phyloP scores from a whole-genome alignment of 2,113 vertebrate genomes.

The Gadus chalcogrammus region DNA sequence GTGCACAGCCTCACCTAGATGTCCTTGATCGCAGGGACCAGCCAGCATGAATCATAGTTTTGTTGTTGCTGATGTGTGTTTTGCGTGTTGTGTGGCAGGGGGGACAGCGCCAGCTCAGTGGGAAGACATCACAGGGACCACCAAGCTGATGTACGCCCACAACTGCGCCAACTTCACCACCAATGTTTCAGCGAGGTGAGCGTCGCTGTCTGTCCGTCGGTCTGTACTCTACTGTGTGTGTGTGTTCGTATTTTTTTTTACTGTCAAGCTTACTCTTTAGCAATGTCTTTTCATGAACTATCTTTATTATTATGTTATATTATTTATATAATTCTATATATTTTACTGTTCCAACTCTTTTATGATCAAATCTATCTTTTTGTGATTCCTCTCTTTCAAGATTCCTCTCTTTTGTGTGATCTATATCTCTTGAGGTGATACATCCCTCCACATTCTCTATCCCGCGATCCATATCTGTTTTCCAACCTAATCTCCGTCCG shows the following conservation, averaged over 20 bases:
- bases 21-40: too few species aligned
- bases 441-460: neutral
- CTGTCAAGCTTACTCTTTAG: conserved; percentile 1
- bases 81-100: conserved; percentile 66
- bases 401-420: neutral
- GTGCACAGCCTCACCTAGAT: too few species aligned
- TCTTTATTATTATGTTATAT: too few species aligned
- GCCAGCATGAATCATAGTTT: neutral
- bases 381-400: too few species aligned
- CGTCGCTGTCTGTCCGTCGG: neutral
- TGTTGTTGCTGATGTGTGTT: neutral
- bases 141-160: conserved; percentile 89
- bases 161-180: conserved; percentile 97
- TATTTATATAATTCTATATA: too few species aligned
- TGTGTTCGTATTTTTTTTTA: neutral
- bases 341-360: too few species aligned
- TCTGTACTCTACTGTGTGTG: neutral
- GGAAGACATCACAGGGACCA: conserved; percentile 98
- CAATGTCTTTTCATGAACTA: neutral
- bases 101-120: conserved; percentile 95
- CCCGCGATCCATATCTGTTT: too few species aligned
- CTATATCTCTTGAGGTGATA: neutral
- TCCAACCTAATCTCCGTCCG: too few species aligned
- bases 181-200: conserved; percentile 96
- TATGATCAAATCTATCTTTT: too few species aligned